Percentiles rank a stretch among this genome's conserved stretches.
Evolutionary conservation across 1,140 invertebrate genomes (phyloP).

Genomic region (Drosophila arizonae): DNA sequence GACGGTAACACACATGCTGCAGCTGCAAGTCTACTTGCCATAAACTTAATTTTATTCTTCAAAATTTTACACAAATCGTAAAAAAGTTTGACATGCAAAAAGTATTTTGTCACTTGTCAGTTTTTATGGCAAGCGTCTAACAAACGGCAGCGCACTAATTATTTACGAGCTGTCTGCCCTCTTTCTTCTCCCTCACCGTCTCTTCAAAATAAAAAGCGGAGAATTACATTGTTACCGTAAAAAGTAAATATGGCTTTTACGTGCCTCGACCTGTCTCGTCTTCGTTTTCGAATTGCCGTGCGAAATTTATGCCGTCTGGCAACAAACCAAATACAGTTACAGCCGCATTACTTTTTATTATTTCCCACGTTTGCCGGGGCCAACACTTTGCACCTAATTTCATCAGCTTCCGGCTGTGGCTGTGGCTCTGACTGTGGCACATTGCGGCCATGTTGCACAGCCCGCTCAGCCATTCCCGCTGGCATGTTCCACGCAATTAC

Average conservation of each 20-base stretch:
- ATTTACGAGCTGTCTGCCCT: constrained; percentile 55
- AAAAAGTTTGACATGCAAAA: constrained; percentile 36
- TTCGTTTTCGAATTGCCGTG: constrained; percentile 25
- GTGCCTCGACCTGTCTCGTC: constrained; percentile 29
- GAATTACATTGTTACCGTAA: constrained; percentile 66
- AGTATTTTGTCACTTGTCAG: constrained; percentile 18
- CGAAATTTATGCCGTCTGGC: constrained; percentile 42
- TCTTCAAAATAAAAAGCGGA: neutral
- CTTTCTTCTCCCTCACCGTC: no score
- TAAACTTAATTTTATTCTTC: constrained; percentile 53
- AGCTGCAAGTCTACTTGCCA: constrained; percentile 1
- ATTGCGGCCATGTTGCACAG: neutral
- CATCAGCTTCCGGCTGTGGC: constrained; percentile 31
- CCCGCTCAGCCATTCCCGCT: neutral
- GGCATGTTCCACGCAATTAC: constrained; percentile 25
- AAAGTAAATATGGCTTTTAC: constrained; percentile 61
- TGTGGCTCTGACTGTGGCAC: neutral
- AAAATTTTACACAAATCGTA: constrained; percentile 49
- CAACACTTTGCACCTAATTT: constrained; percentile 68
- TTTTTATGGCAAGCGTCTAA: constrained; percentile 26
- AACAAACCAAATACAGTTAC: constrained; percentile 25
- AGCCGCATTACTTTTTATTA: constrained; percentile 52
- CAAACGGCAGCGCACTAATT: constrained; percentile 60
- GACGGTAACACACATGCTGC: no score
- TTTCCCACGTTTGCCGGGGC: constrained; percentile 43